A percentile compares a stretch with the other conserved stretches of the same genome.
Conservation (phyloP, 2,113 vertebrate genomes). For the Himantopus leucocephalus region DNA sequence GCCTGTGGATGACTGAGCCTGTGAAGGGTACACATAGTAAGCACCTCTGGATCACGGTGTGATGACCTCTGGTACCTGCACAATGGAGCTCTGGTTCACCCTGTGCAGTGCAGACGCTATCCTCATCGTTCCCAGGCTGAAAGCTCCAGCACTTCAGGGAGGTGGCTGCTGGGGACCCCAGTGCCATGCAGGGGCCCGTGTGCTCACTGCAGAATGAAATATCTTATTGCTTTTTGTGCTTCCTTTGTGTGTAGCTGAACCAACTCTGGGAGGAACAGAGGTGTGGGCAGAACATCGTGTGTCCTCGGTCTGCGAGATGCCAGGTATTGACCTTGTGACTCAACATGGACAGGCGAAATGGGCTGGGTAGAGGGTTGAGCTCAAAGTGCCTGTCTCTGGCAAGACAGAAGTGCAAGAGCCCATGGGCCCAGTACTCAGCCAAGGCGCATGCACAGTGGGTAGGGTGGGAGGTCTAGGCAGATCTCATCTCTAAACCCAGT, state of each 20-base stretch:
- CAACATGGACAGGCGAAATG: neutral
- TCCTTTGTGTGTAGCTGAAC: neutral
- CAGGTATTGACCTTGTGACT: rapidly evolving
- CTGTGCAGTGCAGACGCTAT: too few relatives aligned
- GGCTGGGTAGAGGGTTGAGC: neutral
- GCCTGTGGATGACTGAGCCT: neutral
- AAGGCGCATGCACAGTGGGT: too few relatives aligned
- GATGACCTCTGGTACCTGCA: neutral
- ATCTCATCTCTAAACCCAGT: neutral
- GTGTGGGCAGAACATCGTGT: neutral
- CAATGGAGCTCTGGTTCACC: neutral
- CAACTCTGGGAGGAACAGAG: neutral
- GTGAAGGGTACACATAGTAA: neutral
- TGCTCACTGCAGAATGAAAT: neutral
- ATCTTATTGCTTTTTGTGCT: neutral
- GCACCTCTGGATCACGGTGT: neutral
- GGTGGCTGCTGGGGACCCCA: neutral
- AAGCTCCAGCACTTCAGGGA: neutral
- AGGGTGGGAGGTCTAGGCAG: neutral
- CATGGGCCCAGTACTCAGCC: neutral
- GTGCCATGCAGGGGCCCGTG: neutral
- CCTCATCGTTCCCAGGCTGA: neutral
- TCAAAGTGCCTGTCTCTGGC: neutral
- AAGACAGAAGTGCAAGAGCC: neutral
- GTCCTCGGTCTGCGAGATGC: neutral